Base-by-base conservation (phyloP, 1,140 invertebrate genomes). In the Samia ricini region DNA sequence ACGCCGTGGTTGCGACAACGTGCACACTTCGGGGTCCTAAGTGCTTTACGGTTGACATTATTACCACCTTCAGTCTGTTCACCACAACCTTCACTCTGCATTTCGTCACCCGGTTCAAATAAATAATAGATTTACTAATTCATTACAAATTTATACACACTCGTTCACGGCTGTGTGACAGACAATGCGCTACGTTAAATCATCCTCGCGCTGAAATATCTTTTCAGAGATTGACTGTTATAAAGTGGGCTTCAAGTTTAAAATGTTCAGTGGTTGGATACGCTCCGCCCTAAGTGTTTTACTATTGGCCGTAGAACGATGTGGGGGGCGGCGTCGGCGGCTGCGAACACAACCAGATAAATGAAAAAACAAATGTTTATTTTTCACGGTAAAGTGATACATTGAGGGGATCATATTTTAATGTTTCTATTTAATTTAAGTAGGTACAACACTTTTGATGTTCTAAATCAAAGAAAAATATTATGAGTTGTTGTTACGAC, bases 1-100 rank as follows among this genome's bases (percentile, higher is more conserved):
- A 97, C 95, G 0, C 96, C 96, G 75, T 98, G 97, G 82, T 98
- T 98, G 48, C 96, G 91, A 74, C 97, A 98, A 7, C 97, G 90
- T 0, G 96, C 96, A 82, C 97, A 98, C 90, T 97, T 97, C 8
- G 97, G 96, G 21, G 95, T 97, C 33, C 96, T 80, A 23, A 94
- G 77, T 29, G 85, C 74, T 58, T 85, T 87, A 12, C 85, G 72
- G 56, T 6, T 52, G 15, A 48, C 50, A 26, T 54, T 51, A n/a
- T n/a, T 42, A 10, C 12, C 22, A 5, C 54, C 72, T 23, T 77
- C 76, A 55, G 48, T 56, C n/a, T n/a, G n/a, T 19, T 73, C 74
- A 29, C 48, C 51, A 56, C 60, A 60, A 48, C 36, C 68, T 61
- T 81, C 85, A 72, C 69, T 78, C 75, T 77, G 76, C 82, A 85